These are phyloP conservation scores for Chiloscyllium plagiosum DNA, from an alignment of 2,113 vertebrate species.

Conservation along the genomic window DNA sequence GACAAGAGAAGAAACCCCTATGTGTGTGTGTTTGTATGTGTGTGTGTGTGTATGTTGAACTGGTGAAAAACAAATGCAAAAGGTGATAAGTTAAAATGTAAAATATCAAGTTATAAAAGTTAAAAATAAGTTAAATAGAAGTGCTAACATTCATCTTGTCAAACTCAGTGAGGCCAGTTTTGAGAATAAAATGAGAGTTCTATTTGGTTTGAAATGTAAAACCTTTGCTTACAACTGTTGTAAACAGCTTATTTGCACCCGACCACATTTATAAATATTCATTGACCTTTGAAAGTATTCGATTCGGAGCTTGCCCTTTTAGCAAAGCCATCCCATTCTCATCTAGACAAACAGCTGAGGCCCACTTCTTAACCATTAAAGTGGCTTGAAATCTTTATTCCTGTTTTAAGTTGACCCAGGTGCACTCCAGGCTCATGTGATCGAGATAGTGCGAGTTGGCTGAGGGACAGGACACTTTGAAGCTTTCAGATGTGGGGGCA, in stretches of 20 bases:
- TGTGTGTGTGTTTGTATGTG: background rate
- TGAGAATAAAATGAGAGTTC: background rate
- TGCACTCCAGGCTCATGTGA: background rate
- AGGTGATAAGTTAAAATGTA: background rate
- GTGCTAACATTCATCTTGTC: background rate
- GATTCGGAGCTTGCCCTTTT: constrained; percentile 16
- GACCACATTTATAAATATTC: constrained; percentile 36
- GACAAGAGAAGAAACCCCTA: background rate
- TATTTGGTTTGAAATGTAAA: constrained; percentile 36
- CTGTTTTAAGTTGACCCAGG: constrained; percentile 32
- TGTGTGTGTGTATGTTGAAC: background rate
- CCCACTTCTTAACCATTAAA: constrained; percentile 21
- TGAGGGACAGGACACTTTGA: background rate
- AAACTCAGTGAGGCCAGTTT: background rate
- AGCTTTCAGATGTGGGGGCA: background rate
- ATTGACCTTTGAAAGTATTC: constrained; percentile 26
- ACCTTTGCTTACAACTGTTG: constrained; percentile 36
- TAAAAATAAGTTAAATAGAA: background rate
- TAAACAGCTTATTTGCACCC: constrained; percentile 33
- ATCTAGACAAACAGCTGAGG: constrained; percentile 31
- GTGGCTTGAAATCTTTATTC: constrained; percentile 27
- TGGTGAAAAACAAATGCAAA: background rate
- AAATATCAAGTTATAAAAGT: no score
- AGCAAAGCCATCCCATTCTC: constrained; percentile 30
- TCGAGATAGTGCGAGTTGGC: constrained; percentile 4